These are phyloP conservation scores for Hylia prasina DNA, from an alignment of 2,113 vertebrate genomes.

Conservation along the genomic window DNA sequence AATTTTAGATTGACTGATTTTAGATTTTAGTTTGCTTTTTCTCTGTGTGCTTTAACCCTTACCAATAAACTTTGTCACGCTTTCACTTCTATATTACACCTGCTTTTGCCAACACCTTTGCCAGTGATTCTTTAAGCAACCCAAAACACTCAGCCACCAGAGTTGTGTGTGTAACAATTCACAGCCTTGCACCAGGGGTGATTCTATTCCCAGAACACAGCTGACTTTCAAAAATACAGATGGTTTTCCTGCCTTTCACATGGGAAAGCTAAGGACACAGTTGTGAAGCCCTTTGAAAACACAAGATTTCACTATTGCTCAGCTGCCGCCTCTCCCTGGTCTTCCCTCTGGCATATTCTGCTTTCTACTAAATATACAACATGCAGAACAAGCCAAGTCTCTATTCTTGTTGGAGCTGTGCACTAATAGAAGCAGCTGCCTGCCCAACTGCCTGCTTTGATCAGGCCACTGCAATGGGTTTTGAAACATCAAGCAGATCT, in stretches of 20 bases:
- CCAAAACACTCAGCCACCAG: neutral
- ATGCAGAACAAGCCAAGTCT: neutral
- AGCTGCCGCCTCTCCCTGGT: neutral
- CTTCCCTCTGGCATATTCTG: neutral
- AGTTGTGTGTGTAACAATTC: neutral
- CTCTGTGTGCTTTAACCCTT: neutral
- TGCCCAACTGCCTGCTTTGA: neutral
- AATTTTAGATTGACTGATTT: neutral
- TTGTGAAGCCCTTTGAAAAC: neutral
- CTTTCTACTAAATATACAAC: neutral
- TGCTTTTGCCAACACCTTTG: neutral
- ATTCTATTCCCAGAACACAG: neutral
- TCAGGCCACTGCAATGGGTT: neutral
- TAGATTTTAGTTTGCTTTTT: neutral
- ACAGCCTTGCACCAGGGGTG: neutral
- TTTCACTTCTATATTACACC: neutral
- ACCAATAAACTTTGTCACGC: neutral
- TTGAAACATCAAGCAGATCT: neutral
- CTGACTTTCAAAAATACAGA: neutral
- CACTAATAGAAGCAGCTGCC: neutral
- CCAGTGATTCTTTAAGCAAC: neutral
- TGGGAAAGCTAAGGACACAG: neutral
- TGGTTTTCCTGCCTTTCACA: neutral
- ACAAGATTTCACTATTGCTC: neutral
- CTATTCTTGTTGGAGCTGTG: neutral